Conservation (phyloP, 1,140 invertebrate species). For the Drosophila malerkotliana region DNA sequence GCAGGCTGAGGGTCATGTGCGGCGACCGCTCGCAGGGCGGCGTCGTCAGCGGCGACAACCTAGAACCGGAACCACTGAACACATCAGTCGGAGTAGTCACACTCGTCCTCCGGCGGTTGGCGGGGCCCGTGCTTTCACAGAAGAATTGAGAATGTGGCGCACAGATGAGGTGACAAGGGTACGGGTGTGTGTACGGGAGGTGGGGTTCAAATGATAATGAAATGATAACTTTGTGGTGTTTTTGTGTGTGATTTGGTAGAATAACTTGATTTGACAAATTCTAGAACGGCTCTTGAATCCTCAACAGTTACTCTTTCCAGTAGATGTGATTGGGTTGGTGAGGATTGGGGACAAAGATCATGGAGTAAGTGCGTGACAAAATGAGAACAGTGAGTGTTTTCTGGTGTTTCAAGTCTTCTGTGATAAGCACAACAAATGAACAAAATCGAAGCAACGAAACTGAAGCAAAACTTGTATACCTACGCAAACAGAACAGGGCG, state of each 20-base stretch:
- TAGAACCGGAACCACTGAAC: slow-evolving; percentile 85
- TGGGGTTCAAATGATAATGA: slow-evolving; percentile 54
- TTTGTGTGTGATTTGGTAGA: slow-evolving; percentile 22
- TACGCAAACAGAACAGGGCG: slow-evolving; percentile 61
- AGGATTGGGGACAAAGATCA: slow-evolving; percentile 40
- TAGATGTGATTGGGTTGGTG: slow-evolving; percentile 33
- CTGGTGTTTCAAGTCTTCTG: slow-evolving; percentile 84
- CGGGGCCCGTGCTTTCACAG: slow-evolving; percentile 84
- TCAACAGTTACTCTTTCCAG: slow-evolving; percentile 4
- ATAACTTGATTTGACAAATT: not conserved
- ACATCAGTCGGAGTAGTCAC: slow-evolving; percentile 82
- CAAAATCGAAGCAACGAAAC: slow-evolving; percentile 67
- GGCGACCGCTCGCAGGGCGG: slow-evolving; percentile 94
- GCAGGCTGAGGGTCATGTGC: slow-evolving; percentile 93
- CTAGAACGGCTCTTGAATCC: not conserved
- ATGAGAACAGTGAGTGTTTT: slow-evolving; percentile 77
- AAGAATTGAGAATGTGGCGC: slow-evolving; percentile 84
- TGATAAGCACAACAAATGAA: slow-evolving; percentile 82
- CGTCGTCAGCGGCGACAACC: slow-evolving; percentile 92
- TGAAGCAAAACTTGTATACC: slow-evolving; percentile 78
- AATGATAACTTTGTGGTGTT: slow-evolving; percentile 58
- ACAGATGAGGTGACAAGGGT: slow-evolving; percentile 76
- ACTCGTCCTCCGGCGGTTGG: slow-evolving; percentile 69
- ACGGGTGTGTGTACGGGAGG: slow-evolving; percentile 16
- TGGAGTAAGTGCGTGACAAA: slow-evolving; percentile 72